phyloP scores from a whole-genome alignment of 2,113 vertebrate genomes.

The Cyprinus carpio region DNA sequence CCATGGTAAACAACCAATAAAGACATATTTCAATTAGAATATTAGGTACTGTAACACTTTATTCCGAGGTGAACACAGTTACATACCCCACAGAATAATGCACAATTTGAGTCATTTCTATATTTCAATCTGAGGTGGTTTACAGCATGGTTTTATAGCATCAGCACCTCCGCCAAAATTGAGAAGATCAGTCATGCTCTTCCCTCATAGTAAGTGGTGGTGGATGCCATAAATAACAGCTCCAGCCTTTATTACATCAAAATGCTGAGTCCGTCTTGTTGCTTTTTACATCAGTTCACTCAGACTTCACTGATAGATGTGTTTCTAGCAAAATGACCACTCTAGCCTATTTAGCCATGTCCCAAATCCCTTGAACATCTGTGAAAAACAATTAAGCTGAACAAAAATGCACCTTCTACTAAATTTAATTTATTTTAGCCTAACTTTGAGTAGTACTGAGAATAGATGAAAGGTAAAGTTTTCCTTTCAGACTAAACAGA shows the following conservation, averaged over 20 bases:
- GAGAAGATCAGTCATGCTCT: conserved; percentile 31
- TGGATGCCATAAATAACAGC: conserved; percentile 7
- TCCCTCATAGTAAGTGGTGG: background rate
- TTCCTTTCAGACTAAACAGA: background rate
- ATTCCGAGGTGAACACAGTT: background rate
- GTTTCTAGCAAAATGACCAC: conserved; percentile 1
- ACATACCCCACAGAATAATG: background rate
- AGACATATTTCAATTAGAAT: too few relatives aligned
- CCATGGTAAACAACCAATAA: too few relatives aligned
- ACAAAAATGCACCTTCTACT: background rate
- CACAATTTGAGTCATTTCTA: background rate
- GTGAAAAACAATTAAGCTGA: background rate
- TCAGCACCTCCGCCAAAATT: conserved; percentile 10
- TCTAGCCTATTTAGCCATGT: background rate
- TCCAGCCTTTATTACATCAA: conserved; percentile 10
- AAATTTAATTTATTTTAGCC: background rate
- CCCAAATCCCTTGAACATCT: background rate
- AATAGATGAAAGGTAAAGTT: background rate
- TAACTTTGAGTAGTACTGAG: too few relatives aligned
- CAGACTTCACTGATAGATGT: background rate
- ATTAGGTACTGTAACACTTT: too few relatives aligned
- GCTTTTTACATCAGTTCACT: conserved; percentile 12
- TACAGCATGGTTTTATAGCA: conserved; percentile 16
- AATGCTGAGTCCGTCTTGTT: background rate
- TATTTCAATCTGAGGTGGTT: conserved; percentile 15